Evolutionary conservation across 2,888 invertebrate genomes (phyloP).

Genomic region (Acanthoscelides obtectus): DNA sequence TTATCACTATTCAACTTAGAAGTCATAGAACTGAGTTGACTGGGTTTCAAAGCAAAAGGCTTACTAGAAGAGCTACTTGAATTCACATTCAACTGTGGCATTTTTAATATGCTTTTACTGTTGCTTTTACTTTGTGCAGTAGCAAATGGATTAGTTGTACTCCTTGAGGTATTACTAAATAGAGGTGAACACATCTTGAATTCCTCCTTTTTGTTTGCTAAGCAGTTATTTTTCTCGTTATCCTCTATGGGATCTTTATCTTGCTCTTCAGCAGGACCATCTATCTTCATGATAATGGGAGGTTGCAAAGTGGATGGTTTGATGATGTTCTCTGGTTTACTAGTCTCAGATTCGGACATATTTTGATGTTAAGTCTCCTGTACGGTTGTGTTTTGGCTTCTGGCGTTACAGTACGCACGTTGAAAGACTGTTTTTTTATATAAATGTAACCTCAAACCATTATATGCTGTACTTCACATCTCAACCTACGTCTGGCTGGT

Average conservation of each 20-base stretch:
- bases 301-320: slow-evolving; percentile 31
- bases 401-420: neutral
- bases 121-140: slow-evolving; percentile 19
- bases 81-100: slow-evolving; percentile 33
- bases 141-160: slow-evolving; percentile 31
- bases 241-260: slow-evolving; percentile 32
- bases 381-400: neutral
- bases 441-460: neutral
- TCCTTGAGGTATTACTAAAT: slow-evolving; percentile 21
- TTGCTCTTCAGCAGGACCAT: slow-evolving; percentile 36
- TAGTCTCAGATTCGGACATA: neutral
- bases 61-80: slow-evolving; percentile 22
- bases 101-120: slow-evolving; percentile 33
- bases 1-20: slow-evolving; percentile 25
- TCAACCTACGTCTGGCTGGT: neutral
- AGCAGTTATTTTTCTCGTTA: neutral
- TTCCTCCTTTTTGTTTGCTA: slow-evolving; percentile 19
- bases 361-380: neutral
- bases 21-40: slow-evolving; percentile 39
- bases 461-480: neutral
- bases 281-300: slow-evolving; percentile 42
- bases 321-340: slow-evolving; percentile 15
- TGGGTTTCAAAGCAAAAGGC: slow-evolving; percentile 40
- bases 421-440: neutral
- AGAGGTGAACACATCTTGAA: slow-evolving; percentile 33